Conservation (phyloP, 2,797 vertebrate genomes). For the Pristis pectinata region DNA sequence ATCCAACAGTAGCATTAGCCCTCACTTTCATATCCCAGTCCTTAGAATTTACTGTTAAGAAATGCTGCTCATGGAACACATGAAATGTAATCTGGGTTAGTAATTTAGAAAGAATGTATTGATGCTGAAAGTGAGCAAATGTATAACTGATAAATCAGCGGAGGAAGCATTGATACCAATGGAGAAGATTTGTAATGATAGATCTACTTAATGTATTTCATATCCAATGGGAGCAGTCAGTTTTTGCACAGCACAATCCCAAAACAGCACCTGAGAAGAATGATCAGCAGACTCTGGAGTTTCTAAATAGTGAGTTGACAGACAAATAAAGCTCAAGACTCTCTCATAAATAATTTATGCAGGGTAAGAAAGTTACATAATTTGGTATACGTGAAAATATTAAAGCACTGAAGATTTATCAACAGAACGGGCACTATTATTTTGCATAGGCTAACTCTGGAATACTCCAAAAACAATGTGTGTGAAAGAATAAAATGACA, state of each 20-base stretch:
- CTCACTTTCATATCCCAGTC: background rate
- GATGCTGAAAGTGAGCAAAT: background rate
- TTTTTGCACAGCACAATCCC: background rate
- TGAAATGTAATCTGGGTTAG: background rate
- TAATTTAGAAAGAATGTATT: background rate
- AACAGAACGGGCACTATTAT: background rate
- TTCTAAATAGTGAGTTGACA: background rate
- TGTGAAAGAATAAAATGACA: background rate
- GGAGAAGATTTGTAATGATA: no score
- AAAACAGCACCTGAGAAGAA: background rate
- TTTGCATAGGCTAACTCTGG: background rate
- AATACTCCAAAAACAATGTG: background rate
- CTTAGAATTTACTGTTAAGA: background rate
- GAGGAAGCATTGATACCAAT: no score
- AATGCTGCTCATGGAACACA: background rate
- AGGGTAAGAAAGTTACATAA: background rate
- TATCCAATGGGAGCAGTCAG: background rate
- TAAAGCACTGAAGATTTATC: background rate
- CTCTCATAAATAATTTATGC: no score
- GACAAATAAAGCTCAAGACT: background rate
- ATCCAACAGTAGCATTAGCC: no score
- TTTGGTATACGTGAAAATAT: background rate
- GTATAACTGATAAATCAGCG: background rate
- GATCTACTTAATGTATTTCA: background rate
- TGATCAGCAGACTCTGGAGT: background rate